Evolutionary conservation across 2,888 invertebrate genomes (phyloP), one percentile per base, ranked within the genome.

Genomic region (Beris morrisii): DNA sequence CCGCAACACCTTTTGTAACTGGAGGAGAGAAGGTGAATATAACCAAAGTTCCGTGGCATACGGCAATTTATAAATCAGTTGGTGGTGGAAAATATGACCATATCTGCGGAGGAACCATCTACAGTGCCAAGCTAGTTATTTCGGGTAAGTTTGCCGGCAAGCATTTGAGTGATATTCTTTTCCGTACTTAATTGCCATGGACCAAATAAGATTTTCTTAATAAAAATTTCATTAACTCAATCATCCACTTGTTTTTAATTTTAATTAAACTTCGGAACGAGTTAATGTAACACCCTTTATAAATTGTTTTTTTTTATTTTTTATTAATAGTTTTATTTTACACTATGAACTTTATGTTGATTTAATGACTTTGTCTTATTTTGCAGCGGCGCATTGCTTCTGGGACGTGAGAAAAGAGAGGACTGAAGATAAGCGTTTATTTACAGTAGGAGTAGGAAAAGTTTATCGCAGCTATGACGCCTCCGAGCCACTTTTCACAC

Each of bases 1-100:
- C 13, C 11, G 52, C 65, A 5, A 66, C 59, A n/a, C 31, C 70
- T 6, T 71, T 73, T 63, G 53, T 70, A 3, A 67, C 54, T 2
- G 67, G 67, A 43, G 55, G 32, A n/a, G 63, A 44, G 13, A 6
- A 0, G 57, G 72, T 44, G 0, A 73, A 59, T 57, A 71, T 55
- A 2, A 56, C 69, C 1, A 38, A 67, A 31, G 73, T 72, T 5
- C 78, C 78, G 5, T 79, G 78, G 78, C 67, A 76, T 15, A 75
- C 75, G 3, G 75, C 73, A 38, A 71, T 76, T 32, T 75, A 73
- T 59, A 55, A 46, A n/a, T 44, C 4, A 0, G 4, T 6, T 0
- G 7, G 11, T n/a, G 31, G 45, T 4, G 13, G 13, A 22, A 7
- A 11, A 1, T 72, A 63, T 30, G 46, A 48, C 1, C 71, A 73